These are phyloP conservation scores for Xyliphius kryptos DNA, from an alignment of 2,113 vertebrate species.

Conservation along the genomic window DNA sequence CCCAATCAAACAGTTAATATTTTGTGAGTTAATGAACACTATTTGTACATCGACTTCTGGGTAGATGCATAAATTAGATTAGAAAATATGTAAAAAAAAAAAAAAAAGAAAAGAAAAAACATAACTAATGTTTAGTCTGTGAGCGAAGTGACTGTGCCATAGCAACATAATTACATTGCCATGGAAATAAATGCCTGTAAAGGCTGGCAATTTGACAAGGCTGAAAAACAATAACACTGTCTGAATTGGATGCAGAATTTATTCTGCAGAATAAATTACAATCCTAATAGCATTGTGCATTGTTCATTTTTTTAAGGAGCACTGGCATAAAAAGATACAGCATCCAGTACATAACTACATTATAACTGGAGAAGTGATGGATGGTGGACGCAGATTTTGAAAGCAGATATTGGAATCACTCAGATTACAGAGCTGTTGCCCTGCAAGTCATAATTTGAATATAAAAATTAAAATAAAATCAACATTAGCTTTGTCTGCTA, in stretches of 20 bases:
- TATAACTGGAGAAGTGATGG: too few relatives aligned
- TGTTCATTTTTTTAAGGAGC: slow-evolving; percentile 15
- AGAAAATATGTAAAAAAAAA: too few relatives aligned
- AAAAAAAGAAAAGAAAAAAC: slow-evolving; percentile 46
- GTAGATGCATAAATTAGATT: slow-evolving; percentile 73
- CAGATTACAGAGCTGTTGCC: too few relatives aligned
- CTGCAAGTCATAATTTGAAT: too few relatives aligned
- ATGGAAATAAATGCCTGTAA: slow-evolving; percentile 51
- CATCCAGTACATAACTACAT: too few relatives aligned
- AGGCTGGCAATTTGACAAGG: slow-evolving; percentile 56
- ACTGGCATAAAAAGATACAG: too few relatives aligned
- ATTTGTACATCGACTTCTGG: slow-evolving; percentile 59
- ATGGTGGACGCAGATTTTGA: too few relatives aligned
- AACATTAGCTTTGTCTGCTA: too few relatives aligned
- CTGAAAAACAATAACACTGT: slow-evolving; percentile 41
- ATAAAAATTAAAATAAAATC: too few relatives aligned
- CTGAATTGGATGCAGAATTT: slow-evolving; percentile 13
- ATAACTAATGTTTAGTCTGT: slow-evolving; percentile 46
- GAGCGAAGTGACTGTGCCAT: slow-evolving; percentile 44
- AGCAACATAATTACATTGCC: slow-evolving; percentile 58
- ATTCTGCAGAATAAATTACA: slow-evolving; percentile 23
- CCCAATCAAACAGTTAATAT: slow-evolving; percentile 71
- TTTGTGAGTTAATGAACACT: slow-evolving; percentile 70
- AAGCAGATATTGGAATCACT: too few relatives aligned
- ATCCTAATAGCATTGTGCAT: slow-evolving; percentile 18